A percentile compares a stretch with the other conserved stretches of the same genome.
Evolutionary conservation across 2,888 invertebrate species (phyloP).

Genomic region (Drosophila macrospina): DNA sequence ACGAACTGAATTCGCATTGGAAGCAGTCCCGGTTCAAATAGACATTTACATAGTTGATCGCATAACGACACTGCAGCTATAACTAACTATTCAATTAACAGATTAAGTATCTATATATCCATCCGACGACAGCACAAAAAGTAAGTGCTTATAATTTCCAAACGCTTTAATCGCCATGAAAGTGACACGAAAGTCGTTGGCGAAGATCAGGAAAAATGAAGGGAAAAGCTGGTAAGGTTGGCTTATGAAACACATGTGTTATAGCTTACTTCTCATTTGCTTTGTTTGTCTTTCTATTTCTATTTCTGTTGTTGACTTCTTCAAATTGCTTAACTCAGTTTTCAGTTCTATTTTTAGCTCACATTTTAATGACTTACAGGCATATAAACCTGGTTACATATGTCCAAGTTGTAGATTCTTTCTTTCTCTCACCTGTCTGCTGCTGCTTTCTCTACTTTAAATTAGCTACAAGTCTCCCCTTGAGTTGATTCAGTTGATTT

Average conservation of each 20-base stretch:
- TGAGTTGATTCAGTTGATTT: conserved; percentile 1
- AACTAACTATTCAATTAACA: background rate
- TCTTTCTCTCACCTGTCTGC: conserved; percentile 14
- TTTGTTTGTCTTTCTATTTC: conserved; percentile 16
- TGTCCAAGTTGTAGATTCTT: conserved; percentile 14
- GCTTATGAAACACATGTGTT: conserved; percentile 9
- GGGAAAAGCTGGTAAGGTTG: conserved; percentile 10
- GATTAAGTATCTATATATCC: background rate
- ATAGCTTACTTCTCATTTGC: conserved; percentile 8
- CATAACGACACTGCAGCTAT: conserved; percentile 4
- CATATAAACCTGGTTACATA: conserved; percentile 39
- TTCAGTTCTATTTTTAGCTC: conserved; percentile 47
- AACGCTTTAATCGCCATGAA: background rate
- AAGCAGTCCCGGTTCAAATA: conserved; percentile 8
- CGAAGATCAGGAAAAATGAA: background rate
- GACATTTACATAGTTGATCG: conserved; percentile 5
- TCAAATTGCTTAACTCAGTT: conserved; percentile 33
- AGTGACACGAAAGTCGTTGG: conserved; percentile 2
- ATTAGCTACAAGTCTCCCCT: conserved; percentile 2
- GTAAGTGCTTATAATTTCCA: conserved; percentile 1
- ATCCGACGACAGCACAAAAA: background rate
- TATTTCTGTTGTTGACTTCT: background rate
- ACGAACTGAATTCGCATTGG: background rate
- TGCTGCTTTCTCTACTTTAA: conserved; percentile 42
- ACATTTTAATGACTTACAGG: conserved; percentile 31